phyloP scores from a whole-genome alignment of 2,797 vertebrate species.

The Sebastes cheni region DNA sequence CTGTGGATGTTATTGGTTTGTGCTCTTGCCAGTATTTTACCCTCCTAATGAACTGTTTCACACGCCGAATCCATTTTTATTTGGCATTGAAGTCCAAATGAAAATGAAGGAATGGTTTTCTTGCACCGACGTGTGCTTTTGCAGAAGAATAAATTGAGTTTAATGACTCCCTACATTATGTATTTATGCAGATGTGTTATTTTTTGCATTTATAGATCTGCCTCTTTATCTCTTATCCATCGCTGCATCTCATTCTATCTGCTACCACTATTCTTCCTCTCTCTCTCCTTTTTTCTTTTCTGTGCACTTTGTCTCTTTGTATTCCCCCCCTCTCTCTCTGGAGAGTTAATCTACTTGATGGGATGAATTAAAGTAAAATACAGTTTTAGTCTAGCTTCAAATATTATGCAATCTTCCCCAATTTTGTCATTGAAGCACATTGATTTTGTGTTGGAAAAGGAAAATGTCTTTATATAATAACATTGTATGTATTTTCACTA shows the following conservation, averaged over 20 bases:
- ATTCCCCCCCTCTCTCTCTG: neutral
- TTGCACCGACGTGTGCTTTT: conserved; percentile 28
- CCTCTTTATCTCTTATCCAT: conserved; percentile 37
- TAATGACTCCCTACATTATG: conserved; percentile 69
- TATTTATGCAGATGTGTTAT: conserved; percentile 64
- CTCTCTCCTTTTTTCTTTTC: neutral
- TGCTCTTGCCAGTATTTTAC: conserved; percentile 38
- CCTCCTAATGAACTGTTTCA: conserved; percentile 69
- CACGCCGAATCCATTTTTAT: conserved; percentile 64
- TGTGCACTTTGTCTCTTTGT: conserved; percentile 2
- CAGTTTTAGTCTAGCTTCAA: neutral
- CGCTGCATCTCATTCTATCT: conserved; percentile 30
- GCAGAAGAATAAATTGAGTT: conserved; percentile 62
- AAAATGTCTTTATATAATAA: neutral
- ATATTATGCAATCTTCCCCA: neutral
- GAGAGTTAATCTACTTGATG: conserved; percentile 7
- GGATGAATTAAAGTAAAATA: neutral
- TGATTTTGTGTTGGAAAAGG: neutral
- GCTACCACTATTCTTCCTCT: neutral
- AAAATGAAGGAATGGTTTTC: conserved; percentile 38
- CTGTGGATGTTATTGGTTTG: neutral
- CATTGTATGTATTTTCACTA: neutral
- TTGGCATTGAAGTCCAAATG: conserved; percentile 54
- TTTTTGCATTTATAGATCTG: conserved; percentile 47
- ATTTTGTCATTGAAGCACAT: neutral